Base-by-base conservation (phyloP, 2,888 invertebrate genomes). In the Polietes domitor region DNA sequence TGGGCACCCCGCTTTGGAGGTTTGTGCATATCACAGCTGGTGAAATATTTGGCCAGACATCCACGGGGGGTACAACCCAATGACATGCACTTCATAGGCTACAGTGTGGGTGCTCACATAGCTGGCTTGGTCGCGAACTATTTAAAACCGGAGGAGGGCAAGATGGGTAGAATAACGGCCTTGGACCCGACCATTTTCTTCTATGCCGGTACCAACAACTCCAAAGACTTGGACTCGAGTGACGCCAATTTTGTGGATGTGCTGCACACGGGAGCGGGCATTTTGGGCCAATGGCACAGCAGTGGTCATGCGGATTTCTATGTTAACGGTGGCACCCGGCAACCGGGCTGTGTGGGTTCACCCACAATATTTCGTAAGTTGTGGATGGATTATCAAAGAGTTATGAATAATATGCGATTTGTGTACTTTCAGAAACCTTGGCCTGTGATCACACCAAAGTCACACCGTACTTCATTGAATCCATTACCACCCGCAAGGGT, bases 361-460 rank as follows among this genome's bases (percentile, higher is more conserved):
- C 94, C 96, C 83, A 96, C 96, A 0, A 93, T 97, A 68, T 96
- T 97, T 88, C 96, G 97, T 97, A 94, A 95, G 95, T 89, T 7
- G 32, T 10, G 12, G 0, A 0, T n/a, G 21, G 41, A 32, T 17
- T 24, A 47, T n/a, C n/a, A n/a, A n/a, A n/a, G n/a, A n/a, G n/a
- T n/a, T n/a, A n/a, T n/a, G n/a, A n/a, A n/a, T n/a, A n/a, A n/a
- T n/a, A n/a, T n/a, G n/a, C n/a, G 1, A 4, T 21, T 43, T 55
- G n/a, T 65, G 9, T 37, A 10, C 15, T 41, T 41, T 15, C 92
- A 97, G 97, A 96, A 93, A 97, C 97, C 0, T 92, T 97, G 82
- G 96, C 97, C 28, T 97, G 97, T 91, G 97, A 97, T 91, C 97
- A 97, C 90, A 97, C 97, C 6, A 97, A 96, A 93, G 97, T 97